Percentiles rank a stretch among this genome's conserved stretches.
These are phyloP conservation scores for Etia nguti DNA, from an alignment of 2,113 vertebrate species.

Conservation along the genomic window DNA sequence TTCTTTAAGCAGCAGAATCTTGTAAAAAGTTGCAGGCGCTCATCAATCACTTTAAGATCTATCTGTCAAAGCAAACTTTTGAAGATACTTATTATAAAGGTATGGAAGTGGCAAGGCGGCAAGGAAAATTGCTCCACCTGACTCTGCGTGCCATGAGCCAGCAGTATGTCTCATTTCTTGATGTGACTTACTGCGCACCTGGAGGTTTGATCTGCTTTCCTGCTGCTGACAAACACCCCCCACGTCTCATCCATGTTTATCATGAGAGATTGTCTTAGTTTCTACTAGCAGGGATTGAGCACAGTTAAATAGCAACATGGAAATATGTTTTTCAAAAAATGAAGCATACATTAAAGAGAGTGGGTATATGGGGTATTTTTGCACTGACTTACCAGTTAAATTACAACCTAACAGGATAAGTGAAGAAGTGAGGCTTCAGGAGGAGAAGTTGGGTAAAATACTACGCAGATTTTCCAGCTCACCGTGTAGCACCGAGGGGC, in stretches of 20 bases:
- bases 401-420: not conserved
- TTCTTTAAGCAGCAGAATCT: not conserved
- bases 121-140: slow-evolving; percentile 37
- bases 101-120: not conserved
- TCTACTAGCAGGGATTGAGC: not conserved
- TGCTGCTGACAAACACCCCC: slow-evolving; percentile 14
- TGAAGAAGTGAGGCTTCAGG: not conserved
- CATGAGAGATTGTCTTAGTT: not conserved
- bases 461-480: not conserved
- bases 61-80: not conserved
- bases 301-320: not conserved
- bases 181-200: slow-evolving; percentile 36
- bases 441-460: not conserved
- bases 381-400: not conserved
- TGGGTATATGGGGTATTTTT: not conserved
- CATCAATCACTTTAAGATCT: not conserved
- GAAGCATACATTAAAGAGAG: not conserved
- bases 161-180: slow-evolving; percentile 25
- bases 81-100: not conserved
- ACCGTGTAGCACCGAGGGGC: not conserved
- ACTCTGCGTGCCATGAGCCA: slow-evolving; percentile 29
- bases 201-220: slow-evolving; percentile 28
- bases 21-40: not conserved
- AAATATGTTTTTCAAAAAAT: not conserved
- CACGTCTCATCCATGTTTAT: not conserved